Conservation (phyloP, 2,888 invertebrate genomes). For the Cetonia aurata region DNA sequence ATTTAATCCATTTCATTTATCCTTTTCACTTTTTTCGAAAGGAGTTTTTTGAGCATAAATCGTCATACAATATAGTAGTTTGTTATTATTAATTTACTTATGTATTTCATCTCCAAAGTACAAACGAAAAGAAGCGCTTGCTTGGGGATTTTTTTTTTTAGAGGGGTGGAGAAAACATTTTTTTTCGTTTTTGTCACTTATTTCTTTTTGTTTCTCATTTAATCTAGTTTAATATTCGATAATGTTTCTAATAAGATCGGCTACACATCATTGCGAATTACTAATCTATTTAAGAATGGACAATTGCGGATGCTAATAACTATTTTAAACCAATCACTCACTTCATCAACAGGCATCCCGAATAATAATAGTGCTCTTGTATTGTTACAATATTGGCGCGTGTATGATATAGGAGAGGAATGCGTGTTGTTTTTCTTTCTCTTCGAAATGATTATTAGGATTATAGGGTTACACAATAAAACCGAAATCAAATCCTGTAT, state of each 20-base stretch:
- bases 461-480: too few relatives aligned
- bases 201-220: conserved; percentile 37
- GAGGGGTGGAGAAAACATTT: conserved; percentile 57
- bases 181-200: conserved; percentile 14
- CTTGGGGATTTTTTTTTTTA: conserved; percentile 31
- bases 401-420: not conserved
- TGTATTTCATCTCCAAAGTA: conserved; percentile 40
- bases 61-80: conserved; percentile 49
- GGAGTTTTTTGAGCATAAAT: conserved; percentile 51
- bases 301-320: conserved; percentile 61
- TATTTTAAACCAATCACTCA: conserved; percentile 58
- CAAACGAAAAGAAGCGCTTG: conserved; percentile 40
- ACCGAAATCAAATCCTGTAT: not conserved
- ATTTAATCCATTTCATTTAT: conserved; percentile 42
- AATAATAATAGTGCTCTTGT: conserved; percentile 55
- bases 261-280: conserved; percentile 61
- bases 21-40: conserved; percentile 13
- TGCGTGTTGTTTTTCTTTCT: too few relatives aligned
- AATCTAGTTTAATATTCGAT: conserved; percentile 57
- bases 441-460: too few relatives aligned
- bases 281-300: conserved; percentile 62
- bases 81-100: conserved; percentile 15
- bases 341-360: conserved; percentile 59
- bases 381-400: conserved; percentile 53
- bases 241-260: conserved; percentile 60